These are phyloP conservation scores for Crotalus viridis DNA, from an alignment of 2,113 vertebrate genomes.

Conservation along the genomic window DNA sequence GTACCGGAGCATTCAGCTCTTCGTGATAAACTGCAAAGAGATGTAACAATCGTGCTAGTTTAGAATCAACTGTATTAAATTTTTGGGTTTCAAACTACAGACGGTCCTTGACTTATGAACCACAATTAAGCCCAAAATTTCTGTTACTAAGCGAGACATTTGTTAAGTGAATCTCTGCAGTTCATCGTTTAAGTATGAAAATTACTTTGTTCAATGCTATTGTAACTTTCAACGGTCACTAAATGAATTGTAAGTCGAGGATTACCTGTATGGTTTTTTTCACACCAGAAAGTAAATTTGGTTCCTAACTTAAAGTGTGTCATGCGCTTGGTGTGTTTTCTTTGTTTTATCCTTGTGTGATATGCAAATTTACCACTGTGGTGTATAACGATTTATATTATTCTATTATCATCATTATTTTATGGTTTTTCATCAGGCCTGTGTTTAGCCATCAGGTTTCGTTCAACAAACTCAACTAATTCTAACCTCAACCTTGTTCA, in stretches of 20 bases:
- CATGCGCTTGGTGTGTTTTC: neutral
- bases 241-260: neutral
- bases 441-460: neutral
- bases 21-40: constrained; percentile 87
- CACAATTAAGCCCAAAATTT: neutral
- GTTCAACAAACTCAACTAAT: neutral
- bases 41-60: neutral
- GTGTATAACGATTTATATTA: too few species aligned
- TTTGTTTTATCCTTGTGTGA: neutral
- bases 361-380: neutral
- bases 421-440: neutral
- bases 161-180: neutral
- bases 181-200: neutral
- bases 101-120: neutral
- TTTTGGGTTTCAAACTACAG: neutral
- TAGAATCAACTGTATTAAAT: neutral
- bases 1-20: constrained; percentile 87
- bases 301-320: neutral
- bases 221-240: too few species aligned
- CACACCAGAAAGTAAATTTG: neutral
- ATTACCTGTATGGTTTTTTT: neutral
- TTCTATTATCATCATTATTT: neutral
- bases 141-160: neutral
- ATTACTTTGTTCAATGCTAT: too few species aligned
- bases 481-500: neutral